Evolutionary conservation across 2,113 vertebrate species (phyloP).

Genomic region (Cercopithecus mona): DNA sequence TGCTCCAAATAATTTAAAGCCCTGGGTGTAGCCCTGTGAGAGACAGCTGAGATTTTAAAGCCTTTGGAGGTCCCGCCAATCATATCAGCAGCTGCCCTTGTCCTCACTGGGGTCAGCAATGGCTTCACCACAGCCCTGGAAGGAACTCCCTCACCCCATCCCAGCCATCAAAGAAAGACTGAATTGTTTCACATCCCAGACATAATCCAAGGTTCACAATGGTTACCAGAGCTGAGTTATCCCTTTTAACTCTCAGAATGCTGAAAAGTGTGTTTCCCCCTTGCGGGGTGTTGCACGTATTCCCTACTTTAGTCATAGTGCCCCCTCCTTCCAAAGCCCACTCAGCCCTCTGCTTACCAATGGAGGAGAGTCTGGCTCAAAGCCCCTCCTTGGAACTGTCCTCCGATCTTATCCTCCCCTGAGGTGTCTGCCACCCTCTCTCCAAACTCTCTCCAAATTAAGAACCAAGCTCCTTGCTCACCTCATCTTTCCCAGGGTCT

Average conservation of each 20-base stretch:
- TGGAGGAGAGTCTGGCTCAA: slow-evolving; percentile 48
- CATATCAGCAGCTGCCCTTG: neutral
- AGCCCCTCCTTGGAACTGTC: neutral
- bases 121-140: neutral
- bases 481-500: neutral
- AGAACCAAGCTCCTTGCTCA: neutral
- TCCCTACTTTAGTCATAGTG: slow-evolving; percentile 9
- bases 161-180: neutral
- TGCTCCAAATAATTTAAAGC: neutral
- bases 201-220: slow-evolving; percentile 41
- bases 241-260: neutral
- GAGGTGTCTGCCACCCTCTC: neutral
- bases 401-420: neutral
- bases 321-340: neutral
- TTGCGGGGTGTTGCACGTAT: slow-evolving; percentile 51
- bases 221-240: slow-evolving; percentile 37
- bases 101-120: neutral
- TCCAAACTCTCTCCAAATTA: neutral
- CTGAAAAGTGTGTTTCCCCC: neutral
- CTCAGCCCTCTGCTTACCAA: slow-evolving; percentile 20
- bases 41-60: neutral
- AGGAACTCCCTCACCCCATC: neutral
- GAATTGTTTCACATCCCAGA: neutral
- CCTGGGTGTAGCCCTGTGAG: neutral
- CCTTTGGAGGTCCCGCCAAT: neutral